phyloP scores from a whole-genome alignment of 2,888 invertebrate genomes.

The Choristoneura rosaceana region DNA sequence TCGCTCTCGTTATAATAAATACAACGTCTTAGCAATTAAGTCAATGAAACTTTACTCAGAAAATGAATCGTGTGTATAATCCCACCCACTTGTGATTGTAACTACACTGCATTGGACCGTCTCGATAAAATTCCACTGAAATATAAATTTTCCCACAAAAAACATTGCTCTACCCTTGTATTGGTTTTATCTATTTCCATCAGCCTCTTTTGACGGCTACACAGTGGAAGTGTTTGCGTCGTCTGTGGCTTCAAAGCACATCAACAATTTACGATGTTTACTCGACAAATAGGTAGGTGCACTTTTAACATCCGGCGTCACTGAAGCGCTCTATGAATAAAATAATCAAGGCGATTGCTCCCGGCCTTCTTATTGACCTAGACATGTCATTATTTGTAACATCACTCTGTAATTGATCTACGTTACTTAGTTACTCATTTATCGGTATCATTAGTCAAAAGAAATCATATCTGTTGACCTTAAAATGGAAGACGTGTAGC shows the following conservation, averaged over 20 bases:
- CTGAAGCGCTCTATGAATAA: conserved; percentile 62
- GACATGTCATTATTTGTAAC: conserved; percentile 63
- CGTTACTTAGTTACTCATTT: conserved; percentile 48
- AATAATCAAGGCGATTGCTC: conserved; percentile 67
- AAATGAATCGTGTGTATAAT: conserved; percentile 7
- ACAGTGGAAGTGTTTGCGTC: conserved; percentile 22
- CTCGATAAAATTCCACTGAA: not conserved
- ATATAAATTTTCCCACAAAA: not conserved
- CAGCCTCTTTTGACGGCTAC: conserved; percentile 11
- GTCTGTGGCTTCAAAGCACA: conserved; percentile 59
- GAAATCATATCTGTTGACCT: conserved; percentile 45
- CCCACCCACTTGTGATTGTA: not conserved
- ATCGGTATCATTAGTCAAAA: conserved; percentile 45
- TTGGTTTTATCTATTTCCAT: conserved; percentile 17
- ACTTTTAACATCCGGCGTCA: conserved; percentile 59
- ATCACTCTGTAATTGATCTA: conserved; percentile 62
- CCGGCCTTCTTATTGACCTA: conserved; percentile 69
- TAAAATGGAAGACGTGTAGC: conserved; percentile 44
- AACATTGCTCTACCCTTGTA: not conserved
- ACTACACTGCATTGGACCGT: not conserved
- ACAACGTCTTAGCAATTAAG: conserved; percentile 16
- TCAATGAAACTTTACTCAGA: conserved; percentile 4
- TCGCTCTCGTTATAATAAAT: conserved; percentile 17
- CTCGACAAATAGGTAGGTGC: conserved; percentile 65
- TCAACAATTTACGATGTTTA: conserved; percentile 65